Percentiles rank a stretch among this genome's conserved stretches.
phyloP scores from a whole-genome alignment of 1,140 invertebrate species.

The Macrosteles quadrilineatus region DNA sequence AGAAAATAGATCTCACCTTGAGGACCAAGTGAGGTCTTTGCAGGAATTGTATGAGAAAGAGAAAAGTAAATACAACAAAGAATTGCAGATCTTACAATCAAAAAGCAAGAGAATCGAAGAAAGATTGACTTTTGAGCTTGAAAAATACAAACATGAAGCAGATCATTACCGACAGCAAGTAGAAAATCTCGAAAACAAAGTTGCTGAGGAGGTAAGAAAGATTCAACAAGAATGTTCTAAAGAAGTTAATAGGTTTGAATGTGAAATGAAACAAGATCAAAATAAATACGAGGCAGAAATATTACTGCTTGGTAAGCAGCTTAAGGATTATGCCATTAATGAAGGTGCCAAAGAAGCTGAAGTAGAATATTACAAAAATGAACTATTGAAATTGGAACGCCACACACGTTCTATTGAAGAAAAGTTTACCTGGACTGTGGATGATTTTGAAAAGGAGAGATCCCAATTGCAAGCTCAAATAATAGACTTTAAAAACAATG shows the following conservation, averaged over 20 bases:
- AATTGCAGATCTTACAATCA: not conserved
- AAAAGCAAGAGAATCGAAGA: conserved; percentile 16
- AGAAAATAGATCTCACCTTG: not conserved
- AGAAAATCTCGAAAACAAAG: conserved; percentile 27
- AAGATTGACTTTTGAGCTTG: not conserved
- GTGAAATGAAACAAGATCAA: not conserved
- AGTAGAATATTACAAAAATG: conserved; percentile 12
- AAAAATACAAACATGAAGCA: conserved; percentile 16
- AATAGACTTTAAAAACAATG: not conserved
- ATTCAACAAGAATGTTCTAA: conserved; percentile 5
- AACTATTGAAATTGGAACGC: not conserved
- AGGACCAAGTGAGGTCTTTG: not conserved
- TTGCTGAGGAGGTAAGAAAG: conserved; percentile 14
- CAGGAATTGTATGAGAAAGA: not conserved
- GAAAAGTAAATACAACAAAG: not conserved
- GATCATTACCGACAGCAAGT: conserved; percentile 3
- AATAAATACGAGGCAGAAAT: conserved; percentile 18
- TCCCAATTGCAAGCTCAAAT: not conserved
- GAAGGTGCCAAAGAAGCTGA: conserved; percentile 17
- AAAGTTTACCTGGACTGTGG: not conserved
- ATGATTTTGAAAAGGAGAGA: not conserved
- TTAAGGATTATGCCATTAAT: conserved; percentile 10
- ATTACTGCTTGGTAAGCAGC: not conserved
- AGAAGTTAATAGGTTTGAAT: not conserved
- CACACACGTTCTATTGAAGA: not conserved